Percentiles rank a stretch among this genome's conserved stretches.
Conservation (phyloP, 64 coral and sea anemone genomes). For the Dendronephthya gigantea region DNA sequence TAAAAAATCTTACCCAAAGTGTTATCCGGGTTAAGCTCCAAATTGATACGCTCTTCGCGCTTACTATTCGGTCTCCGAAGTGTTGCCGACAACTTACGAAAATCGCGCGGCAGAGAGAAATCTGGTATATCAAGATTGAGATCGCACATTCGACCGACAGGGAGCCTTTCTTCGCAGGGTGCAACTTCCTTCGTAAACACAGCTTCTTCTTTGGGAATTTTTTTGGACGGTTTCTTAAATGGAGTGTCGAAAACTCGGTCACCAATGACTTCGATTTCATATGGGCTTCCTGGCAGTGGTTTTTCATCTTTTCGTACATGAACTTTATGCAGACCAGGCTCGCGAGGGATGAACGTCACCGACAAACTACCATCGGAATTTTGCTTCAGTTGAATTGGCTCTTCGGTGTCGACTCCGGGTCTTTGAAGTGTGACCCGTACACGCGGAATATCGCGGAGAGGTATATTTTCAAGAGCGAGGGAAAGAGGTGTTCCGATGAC, state of each 20-base stretch:
- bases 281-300: constrained; percentile 22
- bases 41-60: constrained; percentile 67
- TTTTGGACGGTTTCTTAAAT: not conserved
- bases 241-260: not conserved
- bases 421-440: not conserved
- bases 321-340: constrained; percentile 71
- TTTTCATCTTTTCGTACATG: constrained; percentile 63
- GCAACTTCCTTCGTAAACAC: not conserved
- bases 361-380: constrained; percentile 66
- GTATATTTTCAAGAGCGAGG: constrained; percentile 54
- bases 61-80: constrained; percentile 63
- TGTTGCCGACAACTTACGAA: constrained; percentile 55
- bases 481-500: constrained; percentile 66
- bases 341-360: constrained; percentile 71
- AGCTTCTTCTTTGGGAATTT: not conserved
- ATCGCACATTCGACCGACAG: constrained; percentile 78
- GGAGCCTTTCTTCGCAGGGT: constrained; percentile 56
- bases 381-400: not conserved
- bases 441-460: constrained; percentile 44
- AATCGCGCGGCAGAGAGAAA: constrained; percentile 64
- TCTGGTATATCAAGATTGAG: constrained; percentile 77
- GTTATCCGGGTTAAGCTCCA: constrained; percentile 85
- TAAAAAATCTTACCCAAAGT: constrained; percentile 33
- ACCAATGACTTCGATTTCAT: not conserved
- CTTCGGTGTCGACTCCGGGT: not conserved